Base-by-base conservation (phyloP, 2,113 vertebrate species). In the Nannospalax galili region DNA sequence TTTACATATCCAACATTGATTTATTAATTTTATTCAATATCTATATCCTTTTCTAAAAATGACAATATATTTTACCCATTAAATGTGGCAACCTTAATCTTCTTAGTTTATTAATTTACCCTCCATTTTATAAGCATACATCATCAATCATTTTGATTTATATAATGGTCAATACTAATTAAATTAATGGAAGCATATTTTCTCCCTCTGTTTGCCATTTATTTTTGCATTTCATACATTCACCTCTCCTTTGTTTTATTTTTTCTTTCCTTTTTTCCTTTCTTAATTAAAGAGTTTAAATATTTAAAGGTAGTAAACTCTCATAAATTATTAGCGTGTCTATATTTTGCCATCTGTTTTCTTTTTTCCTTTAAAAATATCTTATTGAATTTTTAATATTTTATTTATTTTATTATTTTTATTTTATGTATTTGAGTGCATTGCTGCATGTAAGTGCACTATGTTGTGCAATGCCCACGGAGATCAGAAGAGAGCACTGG, bases 111-210 rank as follows among this genome's bases (percentile, higher is more conserved):
- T 56, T 65, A 52, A 78, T 89, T 42, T 90, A 70, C 24, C 17
- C 3, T 90, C 22, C 6, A 14, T 90, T 45, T 62, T 78, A 16
- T 48, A 73, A 65, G 64, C 24, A 45, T 40, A 10, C 52, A 42
- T 70, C 24, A 94, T 60, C 58, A 81, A 62, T 78, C 89, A 79
- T 78, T 90, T 73, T 88, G 7, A 82, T 87, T 90, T 90, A 87
- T 91, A 19, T 65, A 70, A 48, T 1, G 26, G 14, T 72, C 15
- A 45, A 9, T 91, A 37, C 64, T 67, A 81, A 45, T 74, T 84
- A 85, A 77, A 81, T 77, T 88, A 82, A 37, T 65, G 7, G 56
- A 91, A 93, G 64, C 7, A 24, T 45, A 52, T 30, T 84, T 79
- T 91, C 40, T 67, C 26, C 80, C 65, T 91, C 26, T 88, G 28